phyloP scores from a whole-genome alignment of 2,888 invertebrate genomes.

The Arrhopalites spinosus region DNA sequence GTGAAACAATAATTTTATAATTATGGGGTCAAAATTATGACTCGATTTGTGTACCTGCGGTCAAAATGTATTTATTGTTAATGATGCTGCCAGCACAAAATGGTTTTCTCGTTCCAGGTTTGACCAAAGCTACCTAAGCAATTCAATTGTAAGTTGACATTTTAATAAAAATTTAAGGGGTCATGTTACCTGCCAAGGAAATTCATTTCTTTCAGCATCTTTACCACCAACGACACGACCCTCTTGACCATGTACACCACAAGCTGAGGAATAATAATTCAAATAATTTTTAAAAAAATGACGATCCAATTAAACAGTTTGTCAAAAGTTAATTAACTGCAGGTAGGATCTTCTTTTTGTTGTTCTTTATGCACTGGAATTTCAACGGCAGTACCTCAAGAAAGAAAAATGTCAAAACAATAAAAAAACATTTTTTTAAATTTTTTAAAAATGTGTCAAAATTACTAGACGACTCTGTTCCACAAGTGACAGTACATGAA shows the following conservation, averaged over 20 bases:
- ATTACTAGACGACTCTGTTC: not conserved
- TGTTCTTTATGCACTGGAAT: too few relatives aligned
- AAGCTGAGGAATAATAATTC: slow-evolving; percentile 29
- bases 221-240: slow-evolving; percentile 20
- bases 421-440: too few relatives aligned
- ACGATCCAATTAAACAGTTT: too few relatives aligned
- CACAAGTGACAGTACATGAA: not conserved
- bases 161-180: not conserved
- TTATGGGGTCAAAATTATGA: not conserved
- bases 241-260: slow-evolving; percentile 41
- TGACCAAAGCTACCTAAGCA: slow-evolving; percentile 4
- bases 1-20: not conserved
- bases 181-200: slow-evolving; percentile 21
- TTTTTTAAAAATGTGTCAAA: too few relatives aligned
- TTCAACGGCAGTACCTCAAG: too few relatives aligned
- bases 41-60: not conserved
- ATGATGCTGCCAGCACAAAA: slow-evolving; percentile 19
- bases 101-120: slow-evolving; percentile 2
- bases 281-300: too few relatives aligned
- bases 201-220: slow-evolving; percentile 4
- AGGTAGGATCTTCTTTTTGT: too few relatives aligned
- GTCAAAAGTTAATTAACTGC: too few relatives aligned
- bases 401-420: too few relatives aligned
- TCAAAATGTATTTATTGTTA: slow-evolving; percentile 26
- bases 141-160: not conserved